Percentiles rank a stretch among this genome's conserved stretches.
Conservation (phyloP, 2,888 invertebrate genomes). For the Nasonia oneida region DNA sequence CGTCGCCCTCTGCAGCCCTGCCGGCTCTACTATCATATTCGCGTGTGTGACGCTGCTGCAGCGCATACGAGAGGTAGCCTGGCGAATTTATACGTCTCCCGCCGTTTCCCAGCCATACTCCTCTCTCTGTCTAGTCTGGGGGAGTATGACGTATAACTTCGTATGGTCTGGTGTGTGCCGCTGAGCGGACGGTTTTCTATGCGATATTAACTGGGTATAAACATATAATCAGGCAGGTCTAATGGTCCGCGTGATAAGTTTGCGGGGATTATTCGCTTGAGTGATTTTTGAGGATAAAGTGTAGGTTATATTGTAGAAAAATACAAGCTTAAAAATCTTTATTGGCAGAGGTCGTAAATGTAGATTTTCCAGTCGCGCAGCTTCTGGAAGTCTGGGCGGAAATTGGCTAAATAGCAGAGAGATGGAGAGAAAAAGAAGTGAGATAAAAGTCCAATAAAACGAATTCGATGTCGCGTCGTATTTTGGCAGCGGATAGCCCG, state of each 20-base stretch:
- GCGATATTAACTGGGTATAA: conserved; percentile 67
- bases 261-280: conserved; percentile 23
- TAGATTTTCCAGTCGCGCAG: conserved; percentile 46
- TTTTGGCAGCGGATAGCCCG: conserved; percentile 63
- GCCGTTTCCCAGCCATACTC: not conserved
- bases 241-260: conserved; percentile 63
- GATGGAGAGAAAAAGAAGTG: conserved; percentile 43
- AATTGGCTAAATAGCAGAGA: conserved; percentile 59
- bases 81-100: conserved; percentile 42
- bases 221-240: conserved; percentile 71
- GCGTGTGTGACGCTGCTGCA: not conserved
- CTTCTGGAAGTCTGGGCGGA: conserved; percentile 38
- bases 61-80: not conserved
- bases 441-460: conserved; percentile 62
- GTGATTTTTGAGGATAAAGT: conserved; percentile 26
- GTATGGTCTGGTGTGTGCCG: not conserved
- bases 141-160: conserved; percentile 8
- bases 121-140: not conserved
- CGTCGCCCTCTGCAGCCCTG: conserved; percentile 17
- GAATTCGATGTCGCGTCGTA: conserved; percentile 65
- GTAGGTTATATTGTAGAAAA: not conserved
- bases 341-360: conserved; percentile 41
- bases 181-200: not conserved
- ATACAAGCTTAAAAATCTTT: conserved; percentile 41
- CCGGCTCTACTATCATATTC: conserved; percentile 39